Evolutionary conservation across 2,113 vertebrate genomes (phyloP).

Genomic region (Plotosus lineatus): DNA sequence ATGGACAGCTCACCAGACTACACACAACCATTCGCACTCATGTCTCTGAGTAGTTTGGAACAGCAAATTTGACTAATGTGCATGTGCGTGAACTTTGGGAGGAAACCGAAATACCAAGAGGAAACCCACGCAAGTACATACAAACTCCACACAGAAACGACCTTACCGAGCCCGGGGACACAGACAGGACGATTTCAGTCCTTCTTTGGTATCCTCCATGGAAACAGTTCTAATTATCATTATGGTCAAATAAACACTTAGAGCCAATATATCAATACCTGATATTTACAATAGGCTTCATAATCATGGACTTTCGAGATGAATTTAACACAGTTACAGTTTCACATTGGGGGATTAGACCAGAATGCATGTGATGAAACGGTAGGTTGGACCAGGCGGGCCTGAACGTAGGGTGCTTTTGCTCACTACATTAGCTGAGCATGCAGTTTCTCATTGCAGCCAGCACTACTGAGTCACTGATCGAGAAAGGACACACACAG

Average conservation of each 20-base stretch:
- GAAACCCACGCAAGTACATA: no score
- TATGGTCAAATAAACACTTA: not conserved
- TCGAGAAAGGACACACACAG: not conserved
- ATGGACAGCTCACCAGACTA: no score
- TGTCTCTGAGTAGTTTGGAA: no score
- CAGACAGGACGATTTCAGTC: not conserved
- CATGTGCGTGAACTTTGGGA: no score
- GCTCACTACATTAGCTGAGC: conserved; percentile 41
- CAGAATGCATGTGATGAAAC: not conserved
- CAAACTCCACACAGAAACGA: no score
- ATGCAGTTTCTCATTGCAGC: not conserved
- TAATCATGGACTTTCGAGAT: not conserved
- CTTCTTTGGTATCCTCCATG: no score
- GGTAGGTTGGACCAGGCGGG: not conserved
- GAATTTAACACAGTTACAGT: conserved; percentile 14
- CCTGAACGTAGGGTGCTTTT: conserved; percentile 22
- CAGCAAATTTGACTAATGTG: no score
- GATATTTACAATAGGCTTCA: not conserved
- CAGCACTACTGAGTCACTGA: conserved; percentile 27
- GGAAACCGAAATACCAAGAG: no score
- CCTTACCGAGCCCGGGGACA: no score
- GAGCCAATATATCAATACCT: not conserved
- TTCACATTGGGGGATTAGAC: not conserved
- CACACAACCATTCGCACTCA: no score
- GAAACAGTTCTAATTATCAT: not conserved